Conservation (phyloP, 2,113 vertebrate species). For the Apaloderma vittatum region DNA sequence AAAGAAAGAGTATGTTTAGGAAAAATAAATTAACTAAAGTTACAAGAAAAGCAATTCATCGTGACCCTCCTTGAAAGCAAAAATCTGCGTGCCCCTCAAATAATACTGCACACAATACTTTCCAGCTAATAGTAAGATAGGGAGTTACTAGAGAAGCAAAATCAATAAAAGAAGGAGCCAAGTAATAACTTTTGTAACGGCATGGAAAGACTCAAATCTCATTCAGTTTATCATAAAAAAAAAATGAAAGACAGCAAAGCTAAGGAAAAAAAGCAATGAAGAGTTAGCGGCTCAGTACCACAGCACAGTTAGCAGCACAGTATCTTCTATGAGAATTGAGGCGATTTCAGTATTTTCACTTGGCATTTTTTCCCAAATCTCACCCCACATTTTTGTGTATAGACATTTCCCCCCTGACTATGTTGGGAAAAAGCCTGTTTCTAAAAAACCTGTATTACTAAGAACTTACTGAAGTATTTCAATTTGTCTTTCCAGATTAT, state of each 20-base stretch:
- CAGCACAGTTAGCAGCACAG: neutral
- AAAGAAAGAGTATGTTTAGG: neutral
- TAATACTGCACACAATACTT: neutral
- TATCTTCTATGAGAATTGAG: neutral
- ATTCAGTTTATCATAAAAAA: neutral
- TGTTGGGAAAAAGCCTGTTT: neutral
- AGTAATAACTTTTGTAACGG: neutral
- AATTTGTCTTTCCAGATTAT: conserved; percentile 92
- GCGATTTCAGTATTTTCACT: neutral
- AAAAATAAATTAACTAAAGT: neutral
- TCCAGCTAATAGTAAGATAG: neutral
- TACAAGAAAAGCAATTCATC: neutral
- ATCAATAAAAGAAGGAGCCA: neutral
- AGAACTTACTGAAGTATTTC: conserved; percentile 94
- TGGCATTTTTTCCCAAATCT: neutral
- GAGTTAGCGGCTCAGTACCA: neutral
- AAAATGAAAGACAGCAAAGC: neutral
- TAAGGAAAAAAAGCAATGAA: neutral
- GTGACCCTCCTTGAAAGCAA: neutral
- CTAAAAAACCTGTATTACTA: neutral
- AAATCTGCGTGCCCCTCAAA: neutral
- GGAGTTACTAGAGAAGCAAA: neutral
- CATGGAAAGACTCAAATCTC: neutral
- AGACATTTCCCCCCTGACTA: neutral
- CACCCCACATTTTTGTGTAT: neutral